These are phyloP conservation scores for Metallyticus violacea DNA, from an alignment of 2,888 invertebrate genomes.

Conservation along the genomic window DNA sequence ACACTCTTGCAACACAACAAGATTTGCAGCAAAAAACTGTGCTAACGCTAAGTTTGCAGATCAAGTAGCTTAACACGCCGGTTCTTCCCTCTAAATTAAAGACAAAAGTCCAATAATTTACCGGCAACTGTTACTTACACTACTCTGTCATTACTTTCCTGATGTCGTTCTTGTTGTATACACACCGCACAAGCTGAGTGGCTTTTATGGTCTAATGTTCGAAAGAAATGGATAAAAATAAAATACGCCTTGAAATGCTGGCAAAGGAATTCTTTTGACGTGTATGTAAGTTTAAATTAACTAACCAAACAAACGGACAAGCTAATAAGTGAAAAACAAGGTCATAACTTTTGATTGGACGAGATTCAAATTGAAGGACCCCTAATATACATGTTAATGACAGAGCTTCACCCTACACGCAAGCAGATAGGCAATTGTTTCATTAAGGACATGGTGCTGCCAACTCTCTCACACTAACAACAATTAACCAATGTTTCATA, in stretches of 20 bases:
- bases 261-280: not conserved
- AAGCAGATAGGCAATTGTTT: constrained; percentile 3
- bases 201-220: not conserved
- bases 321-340: not conserved
- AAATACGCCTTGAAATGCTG: not conserved
- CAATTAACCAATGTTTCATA: not conserved
- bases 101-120: not conserved
- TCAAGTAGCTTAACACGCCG: not conserved
- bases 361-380: not conserved
- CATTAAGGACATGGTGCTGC: constrained; percentile 12
- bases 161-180: not conserved
- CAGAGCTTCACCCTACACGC: not conserved
- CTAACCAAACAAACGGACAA: not conserved
- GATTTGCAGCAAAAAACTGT: too few relatives aligned
- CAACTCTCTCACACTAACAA: constrained; percentile 10
- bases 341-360: not conserved
- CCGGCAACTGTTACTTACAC: not conserved
- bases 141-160: not conserved
- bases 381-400: not conserved
- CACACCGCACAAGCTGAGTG: not conserved
- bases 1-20: not conserved
- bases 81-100: not conserved
- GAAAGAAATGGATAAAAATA: not conserved
- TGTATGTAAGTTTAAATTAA: not conserved
- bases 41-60: not conserved